Conservation (phyloP, 2,113 vertebrate genomes). For the Amphiprion ocellaris region DNA sequence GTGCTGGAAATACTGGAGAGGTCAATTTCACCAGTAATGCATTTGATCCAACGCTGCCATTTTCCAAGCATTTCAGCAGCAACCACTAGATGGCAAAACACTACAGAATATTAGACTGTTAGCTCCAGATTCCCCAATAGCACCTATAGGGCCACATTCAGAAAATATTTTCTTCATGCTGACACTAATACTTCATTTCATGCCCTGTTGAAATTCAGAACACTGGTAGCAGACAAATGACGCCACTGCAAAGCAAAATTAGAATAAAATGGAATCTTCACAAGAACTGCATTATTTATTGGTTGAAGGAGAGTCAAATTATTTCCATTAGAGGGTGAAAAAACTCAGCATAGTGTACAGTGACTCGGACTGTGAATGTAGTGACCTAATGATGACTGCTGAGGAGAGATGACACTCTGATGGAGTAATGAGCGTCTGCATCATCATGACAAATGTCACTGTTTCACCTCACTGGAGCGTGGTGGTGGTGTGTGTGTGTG, state of each 20-base stretch:
- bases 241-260: no score
- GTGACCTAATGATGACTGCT: background rate
- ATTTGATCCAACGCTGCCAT: background rate
- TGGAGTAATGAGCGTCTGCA: background rate
- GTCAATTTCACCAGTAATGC: no score
- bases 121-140: background rate
- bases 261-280: no score
- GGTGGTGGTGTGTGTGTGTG: background rate
- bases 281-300: no score
- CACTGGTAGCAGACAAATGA: background rate
- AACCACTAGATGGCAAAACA: constrained; percentile 25
- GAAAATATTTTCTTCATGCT: background rate
- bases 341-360: no score
- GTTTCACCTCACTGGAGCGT: background rate
- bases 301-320: no score
- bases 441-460: background rate
- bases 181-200: background rate
- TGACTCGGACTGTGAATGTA: background rate
- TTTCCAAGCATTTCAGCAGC: background rate
- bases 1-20: no score
- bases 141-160: background rate
- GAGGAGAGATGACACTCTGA: background rate
- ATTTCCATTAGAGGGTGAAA: no score
- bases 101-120: background rate
- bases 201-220: background rate